Evolutionary conservation across 2,797 vertebrate genomes (phyloP).

Genomic region (Sebastes diaconus): DNA sequence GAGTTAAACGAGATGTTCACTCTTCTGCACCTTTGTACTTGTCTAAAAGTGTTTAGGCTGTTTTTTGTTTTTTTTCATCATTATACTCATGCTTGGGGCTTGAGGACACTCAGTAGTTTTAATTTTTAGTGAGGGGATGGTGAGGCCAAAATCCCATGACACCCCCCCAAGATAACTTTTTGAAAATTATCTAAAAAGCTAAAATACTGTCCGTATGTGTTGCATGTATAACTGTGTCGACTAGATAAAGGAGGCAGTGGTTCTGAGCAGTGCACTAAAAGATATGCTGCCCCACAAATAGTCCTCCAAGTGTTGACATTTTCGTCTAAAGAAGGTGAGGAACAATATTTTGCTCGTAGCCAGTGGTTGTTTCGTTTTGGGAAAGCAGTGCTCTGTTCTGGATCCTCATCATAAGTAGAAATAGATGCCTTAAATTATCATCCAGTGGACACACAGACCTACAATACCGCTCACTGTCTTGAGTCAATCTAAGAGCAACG

Average conservation of each 20-base stretch:
- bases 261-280: constrained; percentile 31
- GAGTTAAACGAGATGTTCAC: constrained; percentile 87
- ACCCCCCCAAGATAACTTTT: constrained; percentile 82
- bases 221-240: constrained; percentile 61
- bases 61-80: constrained; percentile 60
- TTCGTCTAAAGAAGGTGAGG: neutral
- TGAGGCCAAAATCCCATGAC: constrained; percentile 77
- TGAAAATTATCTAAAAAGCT: constrained; percentile 76
- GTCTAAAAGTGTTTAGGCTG: constrained; percentile 84
- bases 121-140: constrained; percentile 77
- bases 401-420: constrained; percentile 56
- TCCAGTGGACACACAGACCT: constrained; percentile 23
- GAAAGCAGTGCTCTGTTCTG: constrained; percentile 31
- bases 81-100: constrained; percentile 81
- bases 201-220: constrained; percentile 67
- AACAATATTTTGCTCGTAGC: neutral
- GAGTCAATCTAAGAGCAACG: constrained; percentile 61
- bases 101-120: constrained; percentile 86
- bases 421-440: constrained; percentile 77
- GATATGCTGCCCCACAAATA: neutral
- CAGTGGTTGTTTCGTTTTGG: constrained; percentile 4
- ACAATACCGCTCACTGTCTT: constrained; percentile 34
- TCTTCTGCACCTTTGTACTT: constrained; percentile 87
- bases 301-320: constrained; percentile 17
- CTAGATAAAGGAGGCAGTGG: constrained; percentile 28